phyloP scores from a whole-genome alignment of 1,140 invertebrate species.

The Drosophila prosaltans region DNA sequence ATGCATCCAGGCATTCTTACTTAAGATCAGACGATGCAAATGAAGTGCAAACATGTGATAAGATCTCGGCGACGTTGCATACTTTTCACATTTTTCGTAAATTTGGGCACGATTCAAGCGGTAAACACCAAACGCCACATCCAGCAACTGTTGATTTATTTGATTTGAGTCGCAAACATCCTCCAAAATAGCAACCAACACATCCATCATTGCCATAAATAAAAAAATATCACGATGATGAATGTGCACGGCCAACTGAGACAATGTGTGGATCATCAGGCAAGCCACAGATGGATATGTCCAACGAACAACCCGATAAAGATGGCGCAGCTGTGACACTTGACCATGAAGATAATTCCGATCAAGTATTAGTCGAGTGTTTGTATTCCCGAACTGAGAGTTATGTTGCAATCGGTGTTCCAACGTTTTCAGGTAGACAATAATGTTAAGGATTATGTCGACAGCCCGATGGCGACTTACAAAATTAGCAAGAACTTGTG shows the following conservation, averaged over 20 bases:
- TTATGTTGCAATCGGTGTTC: not conserved
- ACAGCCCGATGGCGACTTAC: slow-evolving; percentile 14
- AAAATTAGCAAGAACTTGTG: slow-evolving; percentile 54
- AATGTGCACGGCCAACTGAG: slow-evolving; percentile 1
- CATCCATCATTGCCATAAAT: slow-evolving; percentile 55
- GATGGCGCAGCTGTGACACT: slow-evolving; percentile 30
- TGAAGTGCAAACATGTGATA: slow-evolving; percentile 57
- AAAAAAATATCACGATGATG: slow-evolving; percentile 83
- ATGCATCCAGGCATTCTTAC: slow-evolving; percentile 11
- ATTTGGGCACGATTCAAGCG: slow-evolving; percentile 27
- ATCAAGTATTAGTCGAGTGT: not conserved
- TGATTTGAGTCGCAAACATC: slow-evolving; percentile 15
- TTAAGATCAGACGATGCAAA: slow-evolving; percentile 39
- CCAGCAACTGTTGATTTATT: not conserved
- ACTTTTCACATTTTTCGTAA: slow-evolving; percentile 22
- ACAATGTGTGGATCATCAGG: slow-evolving; percentile 23
- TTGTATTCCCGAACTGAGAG: not conserved
- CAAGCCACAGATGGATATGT: not conserved
- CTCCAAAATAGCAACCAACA: slow-evolving; percentile 34
- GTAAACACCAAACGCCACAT: slow-evolving; percentile 1
- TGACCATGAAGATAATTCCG: slow-evolving; percentile 42
- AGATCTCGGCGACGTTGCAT: slow-evolving; percentile 30
- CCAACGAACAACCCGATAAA: slow-evolving; percentile 39
- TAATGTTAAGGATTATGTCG: slow-evolving; percentile 6
- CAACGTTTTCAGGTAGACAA: slow-evolving; percentile 21